Percentiles rank a stretch among this genome's conserved stretches.
phyloP scores from a whole-genome alignment of 2,888 invertebrate species.

The Tiliacea citrago region DNA sequence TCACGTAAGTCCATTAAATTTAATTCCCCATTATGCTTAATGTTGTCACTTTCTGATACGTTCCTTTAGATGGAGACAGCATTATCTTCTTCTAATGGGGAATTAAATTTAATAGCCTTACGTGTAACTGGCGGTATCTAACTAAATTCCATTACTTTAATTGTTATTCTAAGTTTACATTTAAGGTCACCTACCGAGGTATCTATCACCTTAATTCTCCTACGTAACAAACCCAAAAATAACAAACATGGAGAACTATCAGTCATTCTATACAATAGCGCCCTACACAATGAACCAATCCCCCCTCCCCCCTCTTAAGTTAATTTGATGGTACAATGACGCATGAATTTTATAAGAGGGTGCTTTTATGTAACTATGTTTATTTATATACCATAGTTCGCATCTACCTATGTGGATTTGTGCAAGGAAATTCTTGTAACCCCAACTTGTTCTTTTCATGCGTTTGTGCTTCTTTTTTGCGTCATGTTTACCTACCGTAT shows the following conservation, averaged over 20 bases:
- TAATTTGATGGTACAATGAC: constrained; percentile 62
- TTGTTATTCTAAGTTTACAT: not conserved
- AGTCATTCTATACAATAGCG: constrained; percentile 47
- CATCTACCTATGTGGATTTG: not conserved
- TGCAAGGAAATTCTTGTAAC: not conserved
- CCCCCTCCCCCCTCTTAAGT: constrained; percentile 1
- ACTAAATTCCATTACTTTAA: not conserved
- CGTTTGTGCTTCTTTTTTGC: too few species aligned
- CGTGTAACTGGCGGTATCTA: too few species aligned
- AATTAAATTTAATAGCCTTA: too few species aligned
- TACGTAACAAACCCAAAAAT: constrained; percentile 9
- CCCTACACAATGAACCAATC: constrained; percentile 35
- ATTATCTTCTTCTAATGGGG: too few species aligned
- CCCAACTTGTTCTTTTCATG: too few species aligned
- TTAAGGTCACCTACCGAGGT: too few species aligned
- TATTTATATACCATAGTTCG: not conserved
- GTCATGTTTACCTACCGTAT: too few species aligned
- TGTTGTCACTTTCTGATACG: too few species aligned
- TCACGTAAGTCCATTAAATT: too few species aligned
- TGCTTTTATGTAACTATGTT: constrained; percentile 20
- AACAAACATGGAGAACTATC: constrained; percentile 13
- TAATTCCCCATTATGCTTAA: too few species aligned
- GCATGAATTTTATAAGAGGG: constrained; percentile 43
- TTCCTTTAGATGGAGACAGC: too few species aligned
- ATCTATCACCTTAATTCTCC: not conserved